These are phyloP conservation scores for Lota lota DNA, from an alignment of 2,113 vertebrate species.

Conservation along the genomic window DNA sequence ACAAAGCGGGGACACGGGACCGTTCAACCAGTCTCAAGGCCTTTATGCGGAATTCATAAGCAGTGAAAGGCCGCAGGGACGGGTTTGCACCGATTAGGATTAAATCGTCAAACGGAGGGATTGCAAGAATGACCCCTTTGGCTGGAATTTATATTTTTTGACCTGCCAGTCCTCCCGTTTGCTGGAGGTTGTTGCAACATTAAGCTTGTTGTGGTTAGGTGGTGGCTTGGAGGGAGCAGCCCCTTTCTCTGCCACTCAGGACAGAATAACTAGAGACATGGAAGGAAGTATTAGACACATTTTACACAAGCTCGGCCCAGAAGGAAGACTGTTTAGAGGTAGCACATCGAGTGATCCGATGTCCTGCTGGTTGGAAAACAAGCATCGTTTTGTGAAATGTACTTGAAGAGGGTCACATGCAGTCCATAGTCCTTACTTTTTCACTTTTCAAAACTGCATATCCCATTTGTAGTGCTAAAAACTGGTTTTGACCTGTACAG, in stretches of 20 bases:
- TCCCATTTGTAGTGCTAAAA: too few species aligned
- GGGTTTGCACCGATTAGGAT: conserved; percentile 60
- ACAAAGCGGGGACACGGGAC: not conserved
- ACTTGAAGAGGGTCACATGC: not conserved
- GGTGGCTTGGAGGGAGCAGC: not conserved
- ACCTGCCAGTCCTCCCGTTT: conserved; percentile 20
- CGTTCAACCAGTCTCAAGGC: conserved; percentile 17
- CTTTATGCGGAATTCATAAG: conserved; percentile 47
- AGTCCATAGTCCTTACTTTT: not conserved
- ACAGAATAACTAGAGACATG: not conserved
- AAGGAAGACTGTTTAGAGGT: not conserved
- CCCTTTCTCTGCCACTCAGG: not conserved
- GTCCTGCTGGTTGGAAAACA: not conserved
- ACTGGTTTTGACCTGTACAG: too few species aligned
- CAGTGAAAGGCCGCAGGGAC: conserved; percentile 44
- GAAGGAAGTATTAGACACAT: not conserved
- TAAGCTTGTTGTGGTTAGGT: conserved; percentile 19
- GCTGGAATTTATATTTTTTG: conserved; percentile 49
- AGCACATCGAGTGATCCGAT: not conserved
- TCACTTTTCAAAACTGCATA: not conserved
- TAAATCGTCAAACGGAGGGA: conserved; percentile 22
- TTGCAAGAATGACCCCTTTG: conserved; percentile 32
- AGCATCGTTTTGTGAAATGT: not conserved
- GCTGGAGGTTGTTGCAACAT: conserved; percentile 50
- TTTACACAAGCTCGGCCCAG: not conserved